phyloP scores from a whole-genome alignment of 1,140 invertebrate species.

The Reticulitermes speratus region DNA sequence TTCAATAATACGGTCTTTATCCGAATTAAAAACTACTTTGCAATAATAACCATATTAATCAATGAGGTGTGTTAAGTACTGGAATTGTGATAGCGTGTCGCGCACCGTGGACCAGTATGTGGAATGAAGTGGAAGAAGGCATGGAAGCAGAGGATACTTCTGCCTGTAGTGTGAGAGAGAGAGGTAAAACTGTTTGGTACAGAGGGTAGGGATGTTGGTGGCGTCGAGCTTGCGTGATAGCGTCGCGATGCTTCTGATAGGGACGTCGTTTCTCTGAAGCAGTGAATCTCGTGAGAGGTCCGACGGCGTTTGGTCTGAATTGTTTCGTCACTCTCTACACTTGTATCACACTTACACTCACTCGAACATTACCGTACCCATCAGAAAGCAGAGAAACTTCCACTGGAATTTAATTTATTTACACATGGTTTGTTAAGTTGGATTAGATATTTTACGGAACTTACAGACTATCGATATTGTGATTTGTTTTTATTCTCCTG shows the following conservation, averaged over 20 bases:
- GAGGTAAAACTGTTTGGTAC: background rate
- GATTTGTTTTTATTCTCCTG: too few species aligned
- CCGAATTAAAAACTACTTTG: too few species aligned
- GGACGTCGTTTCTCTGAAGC: background rate
- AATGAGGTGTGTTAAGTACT: background rate
- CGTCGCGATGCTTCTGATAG: background rate
- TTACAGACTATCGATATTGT: too few species aligned
- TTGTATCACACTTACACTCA: background rate
- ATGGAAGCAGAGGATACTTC: background rate
- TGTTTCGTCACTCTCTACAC: background rate
- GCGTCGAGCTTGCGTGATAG: slow-evolving; percentile 1
- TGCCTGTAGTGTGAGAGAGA: background rate
- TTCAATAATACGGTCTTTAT: too few species aligned
- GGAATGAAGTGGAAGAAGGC: background rate
- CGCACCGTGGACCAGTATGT: background rate
- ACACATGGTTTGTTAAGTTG: too few species aligned
- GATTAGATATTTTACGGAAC: too few species aligned
- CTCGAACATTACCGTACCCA: too few species aligned
- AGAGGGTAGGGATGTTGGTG: slow-evolving; percentile 2
- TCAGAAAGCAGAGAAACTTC: too few species aligned
- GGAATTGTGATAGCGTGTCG: too few species aligned
- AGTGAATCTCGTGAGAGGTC: background rate
- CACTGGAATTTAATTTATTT: too few species aligned
- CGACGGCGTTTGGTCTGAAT: background rate
- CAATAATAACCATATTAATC: background rate